Evolutionary conservation across 1,140 invertebrate genomes (phyloP).

Genomic region (Bradysia coprophila): DNA sequence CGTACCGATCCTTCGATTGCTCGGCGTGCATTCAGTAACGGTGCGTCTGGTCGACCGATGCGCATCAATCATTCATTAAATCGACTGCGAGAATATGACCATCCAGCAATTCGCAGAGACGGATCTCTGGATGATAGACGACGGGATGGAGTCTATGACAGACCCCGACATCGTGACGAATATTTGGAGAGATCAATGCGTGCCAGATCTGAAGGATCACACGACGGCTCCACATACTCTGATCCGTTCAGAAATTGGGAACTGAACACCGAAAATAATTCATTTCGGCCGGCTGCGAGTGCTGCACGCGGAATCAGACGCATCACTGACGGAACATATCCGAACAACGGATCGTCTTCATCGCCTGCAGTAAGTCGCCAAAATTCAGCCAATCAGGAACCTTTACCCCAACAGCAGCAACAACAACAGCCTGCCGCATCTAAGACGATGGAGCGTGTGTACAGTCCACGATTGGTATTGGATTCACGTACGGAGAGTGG

Average conservation of each 20-base stretch:
- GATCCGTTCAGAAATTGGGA: conserved; percentile 21
- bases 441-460: neutral
- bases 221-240: neutral
- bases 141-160: neutral
- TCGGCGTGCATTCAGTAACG: neutral
- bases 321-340: neutral
- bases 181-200: neutral
- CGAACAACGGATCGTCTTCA: neutral
- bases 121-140: conserved; percentile 1
- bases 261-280: conserved; percentile 19
- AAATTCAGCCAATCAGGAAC: neutral
- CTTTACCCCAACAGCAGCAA: neutral
- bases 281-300: conserved; percentile 11
- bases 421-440: neutral
- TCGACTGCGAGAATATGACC: conserved; percentile 10
- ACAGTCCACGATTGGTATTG: neutral
- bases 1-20: neutral
- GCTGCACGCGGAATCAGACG: neutral
- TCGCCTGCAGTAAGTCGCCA: neutral
- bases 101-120: neutral
- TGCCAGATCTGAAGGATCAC: neutral
- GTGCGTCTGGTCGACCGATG: conserved; percentile 8
- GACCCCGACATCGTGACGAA: neutral
- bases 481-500: neutral
- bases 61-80: conserved; percentile 14